Evolutionary conservation across 2,113 vertebrate genomes (phyloP).

Genomic region (Sebastes fasciatus): DNA sequence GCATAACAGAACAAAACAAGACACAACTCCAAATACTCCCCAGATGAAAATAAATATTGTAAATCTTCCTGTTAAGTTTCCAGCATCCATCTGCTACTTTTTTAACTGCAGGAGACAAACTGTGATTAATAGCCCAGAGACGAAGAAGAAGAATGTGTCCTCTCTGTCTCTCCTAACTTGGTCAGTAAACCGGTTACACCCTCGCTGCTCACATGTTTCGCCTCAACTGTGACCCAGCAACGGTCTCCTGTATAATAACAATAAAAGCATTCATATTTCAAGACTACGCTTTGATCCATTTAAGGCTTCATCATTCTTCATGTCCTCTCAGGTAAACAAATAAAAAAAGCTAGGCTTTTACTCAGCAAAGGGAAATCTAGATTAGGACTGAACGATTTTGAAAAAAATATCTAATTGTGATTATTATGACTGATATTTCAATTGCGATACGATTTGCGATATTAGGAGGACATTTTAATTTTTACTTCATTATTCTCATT

Average conservation of each 20-base stretch:
- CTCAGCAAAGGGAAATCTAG: not conserved
- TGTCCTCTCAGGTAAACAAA: conserved; percentile 21
- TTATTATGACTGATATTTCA: too few species aligned
- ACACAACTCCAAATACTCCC: conserved; percentile 31
- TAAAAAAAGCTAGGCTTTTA: not conserved
- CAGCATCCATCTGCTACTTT: conserved; percentile 14
- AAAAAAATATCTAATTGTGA: too few species aligned
- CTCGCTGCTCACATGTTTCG: conserved; percentile 47
- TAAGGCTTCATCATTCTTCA: conserved; percentile 26
- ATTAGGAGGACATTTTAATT: too few species aligned
- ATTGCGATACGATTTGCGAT: too few species aligned
- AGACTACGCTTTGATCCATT: conserved; percentile 31
- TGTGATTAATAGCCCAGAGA: conserved; percentile 14
- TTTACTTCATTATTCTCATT: too few species aligned
- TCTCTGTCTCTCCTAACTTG: conserved; percentile 44
- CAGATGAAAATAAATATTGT: conserved; percentile 31
- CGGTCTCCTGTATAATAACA: conserved; percentile 51
- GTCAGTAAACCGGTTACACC: conserved; percentile 39
- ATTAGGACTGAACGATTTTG: too few species aligned
- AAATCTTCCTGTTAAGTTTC: conserved; percentile 10
- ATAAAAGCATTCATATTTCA: conserved; percentile 56
- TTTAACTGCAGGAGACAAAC: conserved; percentile 17
- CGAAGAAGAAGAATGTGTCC: conserved; percentile 16
- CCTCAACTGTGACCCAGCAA: conserved; percentile 50
- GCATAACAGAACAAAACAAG: conserved; percentile 31